These are phyloP conservation scores for Chitala chitala DNA, from an alignment of 2,113 vertebrate genomes.

Conservation along the genomic window DNA sequence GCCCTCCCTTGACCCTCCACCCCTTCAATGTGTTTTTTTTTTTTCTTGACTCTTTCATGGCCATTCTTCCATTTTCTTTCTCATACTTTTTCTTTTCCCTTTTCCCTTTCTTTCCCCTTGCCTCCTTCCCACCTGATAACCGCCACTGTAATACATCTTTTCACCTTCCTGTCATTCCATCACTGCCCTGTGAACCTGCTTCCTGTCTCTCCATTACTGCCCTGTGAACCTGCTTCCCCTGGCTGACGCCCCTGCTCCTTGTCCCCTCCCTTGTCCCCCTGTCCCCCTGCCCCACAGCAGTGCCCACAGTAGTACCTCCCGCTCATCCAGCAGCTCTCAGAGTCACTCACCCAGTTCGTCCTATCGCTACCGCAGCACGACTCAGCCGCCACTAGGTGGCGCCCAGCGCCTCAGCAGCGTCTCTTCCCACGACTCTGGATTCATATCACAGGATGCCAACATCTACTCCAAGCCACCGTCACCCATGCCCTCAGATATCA, in stretches of 20 bases:
- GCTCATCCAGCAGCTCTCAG: constrained; percentile 54
- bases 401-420: constrained; percentile 93
- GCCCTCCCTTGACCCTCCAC: neutral
- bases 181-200: neutral
- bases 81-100: neutral
- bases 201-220: neutral
- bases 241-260: too few relatives aligned
- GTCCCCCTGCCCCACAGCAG: constrained; percentile 50
- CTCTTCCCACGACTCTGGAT: constrained; percentile 96
- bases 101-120: neutral
- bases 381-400: constrained; percentile 74
- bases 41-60: neutral
- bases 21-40: neutral
- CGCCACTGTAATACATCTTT: neutral
- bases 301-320: constrained; percentile 61
- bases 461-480: constrained; percentile 92
- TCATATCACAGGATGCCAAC: constrained; percentile 90
- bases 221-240: neutral
- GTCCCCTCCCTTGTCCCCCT: constrained; percentile 43
- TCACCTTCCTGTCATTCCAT: neutral
- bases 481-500: constrained; percentile 94
- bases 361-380: constrained; percentile 90
- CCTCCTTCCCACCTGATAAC: neutral
- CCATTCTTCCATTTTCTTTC: neutral
- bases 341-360: constrained; percentile 67